Evolutionary conservation across 2,888 invertebrate species (phyloP).

Genomic region (Ecdyonurus torrentis): DNA sequence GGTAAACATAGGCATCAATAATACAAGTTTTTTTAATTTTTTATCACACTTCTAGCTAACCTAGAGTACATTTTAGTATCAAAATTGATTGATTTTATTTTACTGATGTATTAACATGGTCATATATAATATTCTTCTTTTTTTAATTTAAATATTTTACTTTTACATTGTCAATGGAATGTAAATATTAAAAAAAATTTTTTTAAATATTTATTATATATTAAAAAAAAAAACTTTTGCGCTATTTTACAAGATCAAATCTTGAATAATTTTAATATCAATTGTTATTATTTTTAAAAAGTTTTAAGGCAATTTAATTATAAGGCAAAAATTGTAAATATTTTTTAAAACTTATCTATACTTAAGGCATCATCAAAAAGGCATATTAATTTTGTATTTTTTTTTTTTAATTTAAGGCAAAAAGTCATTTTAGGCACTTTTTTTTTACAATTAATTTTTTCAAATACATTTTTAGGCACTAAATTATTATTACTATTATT

Average conservation of each 20-base stretch:
- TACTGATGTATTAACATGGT: too few relatives aligned
- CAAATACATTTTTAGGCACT: neutral
- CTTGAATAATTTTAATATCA: neutral
- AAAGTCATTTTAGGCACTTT: neutral
- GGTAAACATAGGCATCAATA: neutral
- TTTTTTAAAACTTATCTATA: too few relatives aligned
- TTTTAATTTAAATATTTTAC: too few relatives aligned
- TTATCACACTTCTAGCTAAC: neutral
- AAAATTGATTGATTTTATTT: too few relatives aligned
- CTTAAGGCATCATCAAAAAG: neutral
- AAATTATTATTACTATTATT: too few relatives aligned
- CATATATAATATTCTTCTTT: too few relatives aligned
- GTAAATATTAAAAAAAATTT: neutral
- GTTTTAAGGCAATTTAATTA: too few relatives aligned
- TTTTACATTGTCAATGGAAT: neutral
- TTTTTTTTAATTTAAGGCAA: neutral
- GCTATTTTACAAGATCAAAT: neutral
- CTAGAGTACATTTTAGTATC: too few relatives aligned
- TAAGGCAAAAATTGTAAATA: neutral
- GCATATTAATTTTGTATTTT: neutral
- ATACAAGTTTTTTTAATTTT: too few relatives aligned
- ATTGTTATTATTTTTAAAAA: neutral
- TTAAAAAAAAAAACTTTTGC: too few relatives aligned
- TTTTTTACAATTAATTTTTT: neutral
- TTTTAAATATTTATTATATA: neutral